Evolutionary conservation across 2,888 invertebrate genomes (phyloP), one percentile per base, ranked within the genome.

Genomic region (Himalopsyche kuldschensis): DNA sequence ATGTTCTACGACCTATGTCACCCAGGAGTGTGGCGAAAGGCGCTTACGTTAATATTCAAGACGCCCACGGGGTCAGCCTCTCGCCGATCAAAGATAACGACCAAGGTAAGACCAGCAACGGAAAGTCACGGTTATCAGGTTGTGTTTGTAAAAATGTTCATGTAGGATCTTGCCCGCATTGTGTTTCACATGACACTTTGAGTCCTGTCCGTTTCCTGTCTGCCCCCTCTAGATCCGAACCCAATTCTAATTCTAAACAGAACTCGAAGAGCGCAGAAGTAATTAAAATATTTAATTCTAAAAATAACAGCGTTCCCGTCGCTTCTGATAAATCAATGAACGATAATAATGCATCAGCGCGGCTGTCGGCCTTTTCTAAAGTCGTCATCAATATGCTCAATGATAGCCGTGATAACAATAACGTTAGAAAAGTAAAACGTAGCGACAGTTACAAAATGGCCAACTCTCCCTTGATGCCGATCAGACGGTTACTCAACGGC

Each of bases 391-490:
- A 84, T 83, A 55, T 85, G 41, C 76, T 86, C 84, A 86, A 86
- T 76, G 89, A 90, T 81, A 91, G 89, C 86, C 88, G 89, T 84
- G 88, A 89, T 84, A 89, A 88, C 87, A 81, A 83, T 27, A 84
- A 79, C 81, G 78, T 86, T 41, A 87, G 87, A 55, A 94, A 93
- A 90, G 91, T 96, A 77, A 96, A 95, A 90, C 94, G 97, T 84
- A 96, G 96, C 89, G 96, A 97, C 89, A 97, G 96, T 90, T 97
- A 97, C 89, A 94, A 96, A 86, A 93, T 95, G 89, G 97, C 97
- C 20, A 96, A 96, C 90, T 94, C 94, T 87, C 94, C 94, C 31
- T 92, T 94, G 86, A 92, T 94, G 90, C 93, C 93, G 48, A 94
- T 95, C 79, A 94, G 93, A 89, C 94, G 93, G 88, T 91, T 92